Percentiles rank a stretch among this genome's conserved stretches.
Conservation (phyloP, 2,888 invertebrate genomes). For the Xanthia icteritia region DNA sequence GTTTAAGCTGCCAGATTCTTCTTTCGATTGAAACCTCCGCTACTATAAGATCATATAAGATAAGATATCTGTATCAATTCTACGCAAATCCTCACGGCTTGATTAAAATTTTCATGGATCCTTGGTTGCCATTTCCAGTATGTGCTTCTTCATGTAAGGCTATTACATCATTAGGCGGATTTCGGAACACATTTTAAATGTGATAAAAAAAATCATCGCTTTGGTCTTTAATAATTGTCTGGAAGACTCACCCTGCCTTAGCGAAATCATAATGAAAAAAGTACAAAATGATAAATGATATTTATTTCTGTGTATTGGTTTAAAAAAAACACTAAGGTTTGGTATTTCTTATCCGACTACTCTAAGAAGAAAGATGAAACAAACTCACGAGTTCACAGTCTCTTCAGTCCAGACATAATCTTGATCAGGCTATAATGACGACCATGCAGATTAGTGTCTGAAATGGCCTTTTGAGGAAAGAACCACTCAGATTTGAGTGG, state of each 20-base stretch:
- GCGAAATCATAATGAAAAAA: not conserved
- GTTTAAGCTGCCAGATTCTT: no score
- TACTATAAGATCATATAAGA: not conserved
- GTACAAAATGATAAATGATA: not conserved
- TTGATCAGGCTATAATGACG: not conserved
- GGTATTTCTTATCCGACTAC: not conserved
- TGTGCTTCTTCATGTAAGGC: not conserved
- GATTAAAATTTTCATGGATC: not conserved
- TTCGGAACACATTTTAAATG: not conserved
- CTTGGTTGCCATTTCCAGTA: not conserved
- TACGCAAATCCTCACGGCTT: not conserved
- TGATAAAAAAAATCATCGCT: not conserved
- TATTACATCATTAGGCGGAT: not conserved
- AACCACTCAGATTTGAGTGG: not conserved
- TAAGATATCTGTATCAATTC: not conserved
- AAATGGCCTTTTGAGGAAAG: not conserved
- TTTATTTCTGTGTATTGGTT: not conserved
- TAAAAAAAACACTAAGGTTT: not conserved
- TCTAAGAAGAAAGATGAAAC: not conserved
- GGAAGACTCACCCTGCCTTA: not conserved
- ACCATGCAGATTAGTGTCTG: not conserved
- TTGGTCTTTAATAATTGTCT: not conserved
- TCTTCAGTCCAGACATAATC: not conserved
- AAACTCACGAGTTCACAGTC: not conserved
- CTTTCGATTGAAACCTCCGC: no score